Conservation (phyloP, 2,888 invertebrate genomes). For the Drosophila phalerata region DNA sequence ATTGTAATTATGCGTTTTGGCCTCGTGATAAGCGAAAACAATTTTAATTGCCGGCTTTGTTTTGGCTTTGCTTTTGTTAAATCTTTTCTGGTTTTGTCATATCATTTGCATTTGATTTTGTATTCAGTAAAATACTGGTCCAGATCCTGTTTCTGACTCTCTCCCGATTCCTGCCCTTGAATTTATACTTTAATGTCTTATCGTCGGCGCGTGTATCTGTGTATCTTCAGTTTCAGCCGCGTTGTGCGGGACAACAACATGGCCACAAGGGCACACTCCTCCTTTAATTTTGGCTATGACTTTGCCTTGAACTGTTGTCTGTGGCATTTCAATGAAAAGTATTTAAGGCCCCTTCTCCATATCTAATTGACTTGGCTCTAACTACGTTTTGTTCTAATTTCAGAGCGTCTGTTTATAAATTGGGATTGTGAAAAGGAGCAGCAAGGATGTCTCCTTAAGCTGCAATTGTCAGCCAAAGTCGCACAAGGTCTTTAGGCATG, state of each 20-base stretch:
- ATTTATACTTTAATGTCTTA: slow-evolving; percentile 57
- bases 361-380: slow-evolving; percentile 16
- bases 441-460: slow-evolving; percentile 37
- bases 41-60: slow-evolving; percentile 34
- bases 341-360: slow-evolving; percentile 51
- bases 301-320: slow-evolving; percentile 24
- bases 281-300: slow-evolving; percentile 23
- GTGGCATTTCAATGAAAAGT: slow-evolving; percentile 54
- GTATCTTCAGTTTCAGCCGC: slow-evolving; percentile 26
- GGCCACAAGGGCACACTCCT: slow-evolving; percentile 28
- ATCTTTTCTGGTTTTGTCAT: slow-evolving; percentile 54
- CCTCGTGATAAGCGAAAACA: slow-evolving; percentile 34
- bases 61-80: slow-evolving; percentile 18
- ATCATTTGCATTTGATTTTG: slow-evolving; percentile 70
- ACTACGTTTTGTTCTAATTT: slow-evolving; percentile 45
- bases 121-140: slow-evolving; percentile 22
- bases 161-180: slow-evolving; percentile 31
- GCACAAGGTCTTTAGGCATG: slow-evolving; percentile 31
- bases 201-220: slow-evolving; percentile 46
- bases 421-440: background rate
- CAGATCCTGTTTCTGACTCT: background rate
- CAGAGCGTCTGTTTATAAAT: slow-evolving; percentile 2
- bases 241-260: slow-evolving; percentile 35
- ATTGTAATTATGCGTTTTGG: slow-evolving; percentile 49
- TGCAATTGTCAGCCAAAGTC: slow-evolving; percentile 41